phyloP scores from a whole-genome alignment of 2,797 vertebrate genomes.

The Semotilus atromaculatus region DNA sequence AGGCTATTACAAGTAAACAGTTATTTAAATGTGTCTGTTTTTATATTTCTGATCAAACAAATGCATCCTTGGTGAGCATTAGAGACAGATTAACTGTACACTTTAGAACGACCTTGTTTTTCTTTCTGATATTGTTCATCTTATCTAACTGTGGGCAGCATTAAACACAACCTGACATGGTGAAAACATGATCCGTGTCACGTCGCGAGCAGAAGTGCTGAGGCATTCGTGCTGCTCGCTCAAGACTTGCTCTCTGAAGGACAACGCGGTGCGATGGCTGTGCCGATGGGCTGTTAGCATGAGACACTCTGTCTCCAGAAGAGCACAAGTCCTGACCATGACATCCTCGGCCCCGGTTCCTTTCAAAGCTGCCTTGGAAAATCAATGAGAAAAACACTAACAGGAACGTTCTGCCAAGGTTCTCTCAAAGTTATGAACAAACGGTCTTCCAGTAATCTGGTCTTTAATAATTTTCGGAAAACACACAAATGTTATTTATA shows the following conservation, averaged over 20 bases:
- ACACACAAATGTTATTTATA: background rate
- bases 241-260: conserved; percentile 23
- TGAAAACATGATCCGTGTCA: conserved; percentile 35
- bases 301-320: conserved; percentile 14
- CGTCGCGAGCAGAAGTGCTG: conserved; percentile 32
- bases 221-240: background rate
- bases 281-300: background rate
- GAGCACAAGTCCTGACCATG: background rate
- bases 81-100: background rate
- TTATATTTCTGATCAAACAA: background rate
- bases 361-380: background rate
- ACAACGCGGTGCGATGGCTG: conserved; percentile 17
- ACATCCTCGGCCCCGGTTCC: background rate
- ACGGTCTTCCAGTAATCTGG: background rate
- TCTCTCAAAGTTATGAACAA: background rate
- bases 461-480: background rate
- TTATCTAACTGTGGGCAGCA: conserved; percentile 21
- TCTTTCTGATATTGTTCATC: background rate
- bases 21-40: background rate
- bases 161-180: conserved; percentile 45
- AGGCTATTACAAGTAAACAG: background rate
- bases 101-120: background rate
- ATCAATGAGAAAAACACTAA: background rate
- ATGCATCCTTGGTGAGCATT: background rate
- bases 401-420: background rate